Percentiles rank a stretch among this genome's conserved stretches.
These are phyloP conservation scores for Hirtodrosophila trivittata DNA, from an alignment of 2,888 invertebrate species.

Conservation along the genomic window DNA sequence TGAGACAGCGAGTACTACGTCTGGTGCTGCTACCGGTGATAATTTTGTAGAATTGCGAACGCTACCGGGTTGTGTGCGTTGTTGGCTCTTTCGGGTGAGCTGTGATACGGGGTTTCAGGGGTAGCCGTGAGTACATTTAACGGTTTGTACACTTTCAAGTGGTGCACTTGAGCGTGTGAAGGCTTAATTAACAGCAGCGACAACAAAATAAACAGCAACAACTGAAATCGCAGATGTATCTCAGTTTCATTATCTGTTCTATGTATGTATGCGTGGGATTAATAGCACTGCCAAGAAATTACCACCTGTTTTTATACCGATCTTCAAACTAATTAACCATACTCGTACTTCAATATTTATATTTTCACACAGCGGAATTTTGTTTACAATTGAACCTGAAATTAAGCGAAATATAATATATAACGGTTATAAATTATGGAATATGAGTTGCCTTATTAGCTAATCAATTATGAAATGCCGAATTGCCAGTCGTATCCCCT, in stretches of 20 bases:
- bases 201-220: conserved; percentile 22
- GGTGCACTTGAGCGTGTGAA: conserved; percentile 69
- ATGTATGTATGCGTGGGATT: conserved; percentile 20
- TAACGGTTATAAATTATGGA: conserved; percentile 30
- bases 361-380: conserved; percentile 15
- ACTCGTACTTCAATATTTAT: conserved; percentile 19
- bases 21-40: conserved; percentile 30
- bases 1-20: conserved; percentile 23
- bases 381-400: conserved; percentile 43
- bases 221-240: conserved; percentile 53
- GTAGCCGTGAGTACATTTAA: conserved; percentile 6
- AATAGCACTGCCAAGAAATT: conserved; percentile 35
- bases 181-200: conserved; percentile 68
- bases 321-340: conserved; percentile 35
- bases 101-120: conserved; percentile 35
- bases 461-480: conserved; percentile 40
- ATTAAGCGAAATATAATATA: conserved; percentile 39
- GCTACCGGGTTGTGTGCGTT: conserved; percentile 23
- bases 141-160: conserved; percentile 51
- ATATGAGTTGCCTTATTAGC: conserved; percentile 37
- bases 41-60: conserved; percentile 20
- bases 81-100: conserved; percentile 20
- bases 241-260: conserved; percentile 69
- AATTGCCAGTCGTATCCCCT: background rate
- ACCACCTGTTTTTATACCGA: conserved; percentile 32